Conservation (phyloP, 2,797 vertebrate species). For the Lithobates sylvaticus region DNA sequence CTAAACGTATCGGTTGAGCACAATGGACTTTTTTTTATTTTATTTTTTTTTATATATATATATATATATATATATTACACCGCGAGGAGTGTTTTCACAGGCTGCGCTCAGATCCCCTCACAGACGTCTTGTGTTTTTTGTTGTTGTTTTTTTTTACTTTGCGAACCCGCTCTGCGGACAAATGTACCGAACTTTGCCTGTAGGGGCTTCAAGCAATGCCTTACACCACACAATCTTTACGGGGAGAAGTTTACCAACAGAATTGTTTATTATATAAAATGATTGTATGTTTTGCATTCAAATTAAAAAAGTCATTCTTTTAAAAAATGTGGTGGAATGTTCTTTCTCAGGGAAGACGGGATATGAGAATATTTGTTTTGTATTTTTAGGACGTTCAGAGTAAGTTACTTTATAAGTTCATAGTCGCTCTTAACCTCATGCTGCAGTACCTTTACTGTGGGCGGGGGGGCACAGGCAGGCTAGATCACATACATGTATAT, state of each 20-base stretch:
- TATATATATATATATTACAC: not conserved
- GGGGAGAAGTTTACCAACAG: slow-evolving; percentile 71
- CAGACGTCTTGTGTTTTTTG: not conserved
- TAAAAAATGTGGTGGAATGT: slow-evolving; percentile 66
- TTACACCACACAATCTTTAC: slow-evolving; percentile 81
- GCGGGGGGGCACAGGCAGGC: too few relatives aligned
- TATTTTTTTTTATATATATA: slow-evolving; percentile 28
- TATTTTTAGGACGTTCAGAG: too few relatives aligned
- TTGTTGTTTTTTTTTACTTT: not conserved
- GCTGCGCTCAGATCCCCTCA: not conserved
- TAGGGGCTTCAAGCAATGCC: slow-evolving; percentile 74
- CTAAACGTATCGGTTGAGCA: slow-evolving; percentile 70
- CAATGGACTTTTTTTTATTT: slow-evolving; percentile 67
- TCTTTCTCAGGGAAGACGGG: not conserved
- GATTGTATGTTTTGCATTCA: slow-evolving; percentile 84
- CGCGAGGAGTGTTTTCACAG: slow-evolving; percentile 65
- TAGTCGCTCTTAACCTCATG: too few relatives aligned
- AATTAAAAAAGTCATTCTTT: slow-evolving; percentile 84
- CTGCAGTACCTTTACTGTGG: too few relatives aligned
- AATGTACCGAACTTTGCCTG: not conserved
- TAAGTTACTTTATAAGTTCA: too few relatives aligned
- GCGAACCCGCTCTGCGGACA: not conserved
- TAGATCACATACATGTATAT: too few relatives aligned
- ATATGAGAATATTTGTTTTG: too few relatives aligned
- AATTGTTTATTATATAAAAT: slow-evolving; percentile 77